Evolutionary conservation across 1,140 invertebrate species (phyloP).

Genomic region (Papilio dardanus): DNA sequence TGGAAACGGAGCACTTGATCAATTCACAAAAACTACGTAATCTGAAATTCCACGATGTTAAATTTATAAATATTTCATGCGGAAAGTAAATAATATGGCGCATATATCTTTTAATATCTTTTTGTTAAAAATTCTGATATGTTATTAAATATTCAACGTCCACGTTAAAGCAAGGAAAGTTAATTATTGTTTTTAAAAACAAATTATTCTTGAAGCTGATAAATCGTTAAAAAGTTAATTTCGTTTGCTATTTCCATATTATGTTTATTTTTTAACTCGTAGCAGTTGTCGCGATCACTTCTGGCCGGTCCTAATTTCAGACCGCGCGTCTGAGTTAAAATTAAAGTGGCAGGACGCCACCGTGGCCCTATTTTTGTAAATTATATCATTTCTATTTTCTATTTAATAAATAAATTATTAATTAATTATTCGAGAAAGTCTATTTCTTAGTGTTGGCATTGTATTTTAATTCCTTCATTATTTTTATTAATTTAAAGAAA

Average conservation of each 20-base stretch:
- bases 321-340: background rate
- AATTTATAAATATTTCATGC: background rate
- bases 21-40: background rate
- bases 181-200: background rate
- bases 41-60: background rate
- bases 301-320: slow-evolving; percentile 2
- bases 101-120: background rate
- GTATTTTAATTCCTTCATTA: background rate
- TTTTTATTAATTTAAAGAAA: background rate
- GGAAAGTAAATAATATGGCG: background rate
- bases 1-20: slow-evolving; percentile 7
- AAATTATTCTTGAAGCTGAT: background rate
- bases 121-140: too few species aligned
- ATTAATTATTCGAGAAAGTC: background rate
- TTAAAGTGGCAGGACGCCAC: slow-evolving; percentile 11
- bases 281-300: slow-evolving; percentile 3
- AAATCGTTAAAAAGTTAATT: slow-evolving; percentile 4
- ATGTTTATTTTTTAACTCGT: background rate
- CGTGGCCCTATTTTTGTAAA: background rate
- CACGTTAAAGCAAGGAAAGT: background rate
- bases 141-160: background rate
- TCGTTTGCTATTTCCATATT: background rate
- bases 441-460: background rate
- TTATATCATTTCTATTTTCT: background rate
- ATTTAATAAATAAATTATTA: background rate